Conservation (phyloP, 2,797 vertebrate genomes). For the Spondyliosoma cantharus region DNA sequence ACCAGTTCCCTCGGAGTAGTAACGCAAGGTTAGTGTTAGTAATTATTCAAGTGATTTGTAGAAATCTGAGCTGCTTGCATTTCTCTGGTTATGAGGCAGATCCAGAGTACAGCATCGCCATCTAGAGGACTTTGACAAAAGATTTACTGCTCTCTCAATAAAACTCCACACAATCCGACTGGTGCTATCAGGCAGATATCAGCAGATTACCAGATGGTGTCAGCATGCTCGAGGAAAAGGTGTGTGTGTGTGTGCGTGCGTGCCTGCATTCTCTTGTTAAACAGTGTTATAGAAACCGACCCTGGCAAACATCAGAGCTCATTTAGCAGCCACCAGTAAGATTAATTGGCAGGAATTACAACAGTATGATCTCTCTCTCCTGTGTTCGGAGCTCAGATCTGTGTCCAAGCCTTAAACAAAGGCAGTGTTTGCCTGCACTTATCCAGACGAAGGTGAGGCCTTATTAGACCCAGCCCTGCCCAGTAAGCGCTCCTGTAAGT, state of each 20-base stretch:
- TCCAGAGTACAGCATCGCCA: conserved; percentile 52
- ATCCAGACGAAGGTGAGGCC: conserved; percentile 37
- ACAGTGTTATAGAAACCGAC: conserved; percentile 46
- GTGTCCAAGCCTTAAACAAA: conserved; percentile 68
- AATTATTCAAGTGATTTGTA: not conserved
- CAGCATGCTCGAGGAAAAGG: conserved; percentile 6
- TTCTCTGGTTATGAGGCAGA: not conserved
- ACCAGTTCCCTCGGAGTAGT: not conserved
- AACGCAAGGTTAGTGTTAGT: not conserved
- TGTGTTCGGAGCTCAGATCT: conserved; percentile 67
- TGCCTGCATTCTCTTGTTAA: conserved; percentile 57
- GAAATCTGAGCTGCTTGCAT: not conserved
- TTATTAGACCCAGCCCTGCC: conserved; percentile 42
- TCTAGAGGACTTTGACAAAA: conserved; percentile 51
- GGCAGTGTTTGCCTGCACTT: conserved; percentile 41
- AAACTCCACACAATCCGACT: conserved; percentile 29
- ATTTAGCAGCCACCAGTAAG: conserved; percentile 67
- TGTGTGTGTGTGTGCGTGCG: conserved; percentile 17
- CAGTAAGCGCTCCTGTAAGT: conserved; percentile 66
- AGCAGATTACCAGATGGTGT: conserved; percentile 60
- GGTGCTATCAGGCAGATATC: conserved; percentile 22
- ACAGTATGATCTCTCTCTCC: conserved; percentile 60
- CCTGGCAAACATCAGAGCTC: conserved; percentile 68
- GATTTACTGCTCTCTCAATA: conserved; percentile 8
- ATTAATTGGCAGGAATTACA: conserved; percentile 73